These are phyloP conservation scores for Anthopleura sola DNA, from an alignment of 64 coral and sea anemone species.

Conservation along the genomic window DNA sequence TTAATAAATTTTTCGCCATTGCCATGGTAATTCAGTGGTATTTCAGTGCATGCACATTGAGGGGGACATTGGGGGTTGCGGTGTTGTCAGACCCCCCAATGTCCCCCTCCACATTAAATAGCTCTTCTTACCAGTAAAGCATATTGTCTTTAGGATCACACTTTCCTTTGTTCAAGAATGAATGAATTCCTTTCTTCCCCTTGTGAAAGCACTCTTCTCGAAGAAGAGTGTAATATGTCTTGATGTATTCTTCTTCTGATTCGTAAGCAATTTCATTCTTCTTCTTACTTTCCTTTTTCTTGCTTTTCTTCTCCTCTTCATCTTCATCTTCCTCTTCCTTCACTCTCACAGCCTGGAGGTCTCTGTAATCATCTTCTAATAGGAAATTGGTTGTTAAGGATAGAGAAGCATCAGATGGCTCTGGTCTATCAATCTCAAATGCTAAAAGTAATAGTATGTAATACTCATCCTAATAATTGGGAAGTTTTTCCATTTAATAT, in stretches of 20 bases:
- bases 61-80: too few species aligned
- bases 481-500: too few species aligned
- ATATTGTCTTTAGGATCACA: constrained; percentile 59
- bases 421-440: too few species aligned
- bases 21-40: too few species aligned
- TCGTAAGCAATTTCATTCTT: neutral
- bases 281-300: neutral
- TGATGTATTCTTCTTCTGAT: constrained; percentile 44
- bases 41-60: too few species aligned
- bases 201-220: constrained; percentile 76
- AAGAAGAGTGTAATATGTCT: constrained; percentile 52
- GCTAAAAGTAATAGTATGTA: too few species aligned
- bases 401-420: neutral
- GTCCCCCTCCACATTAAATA: too few species aligned
- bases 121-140: constrained; percentile 58
- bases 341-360: neutral
- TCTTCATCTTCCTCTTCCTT: neutral
- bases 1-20: too few species aligned
- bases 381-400: neutral
- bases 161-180: constrained; percentile 8
- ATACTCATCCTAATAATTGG: too few species aligned
- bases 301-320: neutral
- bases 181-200: constrained; percentile 51
- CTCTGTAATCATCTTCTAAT: neutral
- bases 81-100: too few species aligned